These are phyloP conservation scores for Gymnoscopelus microlampas DNA, from an alignment of 2,797 vertebrate genomes.

Conservation along the genomic window DNA sequence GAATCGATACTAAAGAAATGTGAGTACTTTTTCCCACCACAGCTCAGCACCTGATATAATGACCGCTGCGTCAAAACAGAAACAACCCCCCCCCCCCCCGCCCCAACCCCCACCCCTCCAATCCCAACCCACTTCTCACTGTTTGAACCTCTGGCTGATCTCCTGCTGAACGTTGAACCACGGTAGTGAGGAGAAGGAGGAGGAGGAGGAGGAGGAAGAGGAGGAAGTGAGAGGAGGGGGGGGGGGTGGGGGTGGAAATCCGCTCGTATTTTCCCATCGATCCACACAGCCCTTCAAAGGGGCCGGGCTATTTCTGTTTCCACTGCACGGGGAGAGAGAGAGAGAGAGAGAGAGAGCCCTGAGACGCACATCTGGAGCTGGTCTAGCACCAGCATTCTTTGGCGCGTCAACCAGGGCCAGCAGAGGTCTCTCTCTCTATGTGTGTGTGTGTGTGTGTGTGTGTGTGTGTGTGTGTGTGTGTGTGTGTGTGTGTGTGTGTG, in stretches of 20 bases:
- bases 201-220: not conserved
- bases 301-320: constrained; percentile 55
- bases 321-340: not conserved
- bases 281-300: constrained; percentile 28
- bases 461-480: no score
- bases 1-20: no score
- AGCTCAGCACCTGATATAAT: no score
- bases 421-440: constrained; percentile 15
- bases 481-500: not conserved
- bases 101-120: not conserved
- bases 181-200: constrained; percentile 17
- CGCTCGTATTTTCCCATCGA: constrained; percentile 64
- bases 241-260: constrained; percentile 45
- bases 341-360: constrained; percentile 22
- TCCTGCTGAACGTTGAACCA: constrained; percentile 39
- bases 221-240: not conserved
- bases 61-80: constrained; percentile 50
- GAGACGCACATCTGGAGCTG: constrained; percentile 70
- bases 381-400: constrained; percentile 38
- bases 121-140: no score
- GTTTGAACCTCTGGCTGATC: constrained; percentile 30
- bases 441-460: no score
- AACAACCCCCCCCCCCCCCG: constrained; percentile 21
- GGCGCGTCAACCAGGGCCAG: constrained; percentile 42
- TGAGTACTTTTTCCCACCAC: no score